Evolutionary conservation across 2,888 invertebrate genomes (phyloP), one percentile per base, ranked within the genome.

Genomic region (Dryocosmus kuriphilus): DNA sequence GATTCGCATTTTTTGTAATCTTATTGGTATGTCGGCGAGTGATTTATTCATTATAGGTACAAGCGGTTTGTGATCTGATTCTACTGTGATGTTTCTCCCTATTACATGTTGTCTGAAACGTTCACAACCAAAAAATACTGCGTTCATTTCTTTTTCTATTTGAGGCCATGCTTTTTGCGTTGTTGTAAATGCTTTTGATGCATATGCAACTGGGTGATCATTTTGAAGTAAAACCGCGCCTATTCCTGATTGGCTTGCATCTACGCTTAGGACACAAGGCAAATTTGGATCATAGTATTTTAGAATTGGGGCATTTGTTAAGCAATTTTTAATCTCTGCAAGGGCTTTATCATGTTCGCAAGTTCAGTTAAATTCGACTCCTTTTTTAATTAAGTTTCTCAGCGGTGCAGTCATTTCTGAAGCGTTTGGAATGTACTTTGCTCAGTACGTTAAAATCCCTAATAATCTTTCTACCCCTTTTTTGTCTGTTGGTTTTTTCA

Each of bases 151-250:
- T 76, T 83, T 85, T 67, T 85, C 82, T 24, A 82, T 84, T 61
- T 83, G 79, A 0, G 82, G 80, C n/a, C 81, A 81, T 9, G 79
- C 74, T 55, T 65, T 77, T 67, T 85, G 80, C n/a, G 79, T 67
- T 4, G 75, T 74, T 27, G 78, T 80, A 41, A 82, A 55, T 24
- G 79, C 65, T 27, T 75, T 79, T 0, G 79, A 79, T 22, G 80
- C 79, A 83, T 88, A 91, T 9, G 86, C 87, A 30, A 89, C 82
- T 8, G 89, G 89, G 75, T 86, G 82, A 27, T 83, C 83, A 57
- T 89, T 84, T 81, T 90, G 89, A 16, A 89, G 71, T 19, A 89
- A 77, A 19, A 84, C 87, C 55, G 89, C 86, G 14, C 88, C 90
- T n/a, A 88, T 46, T 38, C 84, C 85, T 65, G 60, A 61, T 67